Evolutionary conservation across 2,113 vertebrate genomes (phyloP), one percentile per base, ranked within the genome.

Genomic region (Puffinus mauretanicus): DNA sequence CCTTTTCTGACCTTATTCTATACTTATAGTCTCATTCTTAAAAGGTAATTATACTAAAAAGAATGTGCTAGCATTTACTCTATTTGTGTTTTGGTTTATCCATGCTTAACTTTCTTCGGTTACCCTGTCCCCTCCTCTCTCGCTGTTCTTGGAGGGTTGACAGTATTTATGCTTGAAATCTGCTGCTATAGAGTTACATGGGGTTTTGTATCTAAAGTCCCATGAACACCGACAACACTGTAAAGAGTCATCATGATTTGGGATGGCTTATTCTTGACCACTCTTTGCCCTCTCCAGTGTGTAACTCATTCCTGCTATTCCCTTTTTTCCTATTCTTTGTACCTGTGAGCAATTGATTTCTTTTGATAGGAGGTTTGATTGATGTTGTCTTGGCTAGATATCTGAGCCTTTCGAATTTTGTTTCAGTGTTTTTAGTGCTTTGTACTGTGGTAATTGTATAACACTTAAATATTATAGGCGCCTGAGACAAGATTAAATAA

Each of bases 401-500:
- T 62, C 47, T 82, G 65, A 94, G 85, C 40, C 78, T 96, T 94
- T 26, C 1, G 2, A 93, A 52, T 83, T 90, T 80, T 36, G 9
- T 90, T 88, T 88, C 67, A 78, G 22, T 70, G 44, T 10, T 88
- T 96, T 91, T 61, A 65, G 40, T 88, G 71, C 26, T 83, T 92
- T 92, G 15, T 77, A 58, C 58, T 66, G 8, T 88, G 25, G 67
- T 86, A 96, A 80, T 86, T 88, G 27, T 70, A 20, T 51, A 90
- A 40, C 51, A 83, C 30, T 82, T 77, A 86, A 86, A 81, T 83
- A 67, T 88, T 83, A 70, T 25, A 77, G 54, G 46, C 0, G 5
- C 27, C 75, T 62, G 58, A 93, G 71, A 95, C 13, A 95, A 77
- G 82, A 91, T 86, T 87, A 95, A 96, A 96, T 82, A 90, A 86